A percentile compares a stretch with the other conserved stretches of the same genome.
These are phyloP conservation scores for Cheirogaleus major DNA, from an alignment of 2,797 vertebrate genomes.

Conservation along the genomic window DNA sequence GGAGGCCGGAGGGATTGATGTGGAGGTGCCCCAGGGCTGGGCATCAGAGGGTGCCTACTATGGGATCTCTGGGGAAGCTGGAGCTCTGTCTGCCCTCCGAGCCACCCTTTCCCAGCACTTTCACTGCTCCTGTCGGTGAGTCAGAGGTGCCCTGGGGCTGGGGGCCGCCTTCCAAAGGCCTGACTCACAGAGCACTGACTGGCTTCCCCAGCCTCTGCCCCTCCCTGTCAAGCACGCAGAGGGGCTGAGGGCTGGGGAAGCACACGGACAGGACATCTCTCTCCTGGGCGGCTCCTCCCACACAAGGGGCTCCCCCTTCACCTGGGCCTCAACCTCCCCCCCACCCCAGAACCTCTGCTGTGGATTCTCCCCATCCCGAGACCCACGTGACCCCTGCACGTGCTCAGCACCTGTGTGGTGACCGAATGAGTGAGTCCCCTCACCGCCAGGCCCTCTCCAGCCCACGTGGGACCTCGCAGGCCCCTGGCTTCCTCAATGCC, in stretches of 20 bases:
- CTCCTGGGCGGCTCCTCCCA: neutral
- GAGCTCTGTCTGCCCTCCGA: neutral
- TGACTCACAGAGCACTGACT: constrained; percentile 74
- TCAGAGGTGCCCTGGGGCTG: constrained; percentile 65
- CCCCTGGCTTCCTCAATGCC: rapidly evolving
- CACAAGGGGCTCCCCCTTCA: too few relatives aligned
- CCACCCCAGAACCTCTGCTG: neutral
- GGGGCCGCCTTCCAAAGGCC: constrained; percentile 65
- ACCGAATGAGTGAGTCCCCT: neutral
- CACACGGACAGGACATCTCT: neutral
- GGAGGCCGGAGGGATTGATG: rapidly evolving
- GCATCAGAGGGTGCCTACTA: neutral
- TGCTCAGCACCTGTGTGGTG: neutral
- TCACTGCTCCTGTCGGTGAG: constrained; percentile 72
- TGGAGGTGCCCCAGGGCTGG: neutral
- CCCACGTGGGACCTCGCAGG: rapidly evolving
- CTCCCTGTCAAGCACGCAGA: constrained; percentile 62
- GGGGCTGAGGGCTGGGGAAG: neutral
- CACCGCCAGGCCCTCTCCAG: too few relatives aligned
- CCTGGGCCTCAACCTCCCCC: neutral
- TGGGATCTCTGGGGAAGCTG: neutral
- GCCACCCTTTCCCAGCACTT: constrained; percentile 72
- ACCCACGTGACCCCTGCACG: rapidly evolving
- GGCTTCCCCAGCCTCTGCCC: constrained; percentile 48
- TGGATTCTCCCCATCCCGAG: neutral